phyloP scores from a whole-genome alignment of 2,888 invertebrate genomes.

The Limnephilus auricula region DNA sequence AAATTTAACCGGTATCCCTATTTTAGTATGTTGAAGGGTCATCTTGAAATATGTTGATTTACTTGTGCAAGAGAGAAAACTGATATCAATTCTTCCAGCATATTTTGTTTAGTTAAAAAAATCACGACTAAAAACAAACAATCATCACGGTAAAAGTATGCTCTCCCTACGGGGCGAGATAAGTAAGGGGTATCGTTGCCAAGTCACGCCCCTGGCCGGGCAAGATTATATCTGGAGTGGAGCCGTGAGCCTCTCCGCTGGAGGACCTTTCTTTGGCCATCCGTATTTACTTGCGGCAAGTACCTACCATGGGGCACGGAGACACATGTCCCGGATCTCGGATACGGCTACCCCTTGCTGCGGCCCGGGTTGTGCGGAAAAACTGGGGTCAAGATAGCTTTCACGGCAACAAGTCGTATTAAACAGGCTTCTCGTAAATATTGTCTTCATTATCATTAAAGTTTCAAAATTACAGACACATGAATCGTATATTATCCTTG shows the following conservation, averaged over 20 bases:
- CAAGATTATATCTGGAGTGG: constrained; percentile 62
- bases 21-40: too few relatives aligned
- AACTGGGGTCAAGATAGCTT: background rate
- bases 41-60: too few relatives aligned
- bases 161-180: constrained; percentile 38
- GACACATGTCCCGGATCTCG: background rate
- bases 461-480: background rate
- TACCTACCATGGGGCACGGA: constrained; percentile 12
- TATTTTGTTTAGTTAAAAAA: background rate
- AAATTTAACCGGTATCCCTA: too few relatives aligned
- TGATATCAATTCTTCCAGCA: too few relatives aligned
- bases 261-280: constrained; percentile 35
- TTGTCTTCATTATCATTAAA: background rate
- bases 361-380: background rate
- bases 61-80: too few relatives aligned
- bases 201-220: constrained; percentile 61
- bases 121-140: background rate
- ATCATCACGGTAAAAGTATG: background rate
- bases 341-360: background rate
- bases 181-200: constrained; percentile 64
- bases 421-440: background rate
- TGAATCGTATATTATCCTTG: background rate
- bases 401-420: background rate
- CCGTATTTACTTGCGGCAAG: constrained; percentile 52
- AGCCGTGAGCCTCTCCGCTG: constrained; percentile 52